Base-by-base conservation (phyloP, 1,140 invertebrate species). In the Nasonia vitripennis region DNA sequence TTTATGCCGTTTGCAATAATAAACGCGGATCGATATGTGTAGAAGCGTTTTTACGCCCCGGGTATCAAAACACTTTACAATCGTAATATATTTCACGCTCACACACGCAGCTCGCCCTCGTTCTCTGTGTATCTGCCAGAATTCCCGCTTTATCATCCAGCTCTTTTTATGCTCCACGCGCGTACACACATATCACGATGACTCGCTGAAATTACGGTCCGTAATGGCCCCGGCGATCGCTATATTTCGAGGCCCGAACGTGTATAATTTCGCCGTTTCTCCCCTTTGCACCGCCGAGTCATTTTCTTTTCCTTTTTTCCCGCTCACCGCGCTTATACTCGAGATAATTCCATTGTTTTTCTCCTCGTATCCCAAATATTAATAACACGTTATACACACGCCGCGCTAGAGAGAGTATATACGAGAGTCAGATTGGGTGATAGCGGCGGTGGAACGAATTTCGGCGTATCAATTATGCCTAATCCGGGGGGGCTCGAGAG, bases 301-400 rank as follows among this genome's bases (percentile, higher is more conserved):
- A 74, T 81, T 85, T 85, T 80, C 55, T 71, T 27, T 27, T 85
- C 80, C 73, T 84, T 62, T 78, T 71, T 55, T 14, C 51, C 14
- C 14, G 14, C 27, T 9, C 37, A 9, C 37, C 37, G 37, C 74
- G 55, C 23, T 5, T 20, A 37, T 73, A 75, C 27, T 27, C 45
- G 51, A 80, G 70, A 85, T 85, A 73, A 85, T 85, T 75, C 48
- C 70, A 85, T 85, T 80, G 74, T 80, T 79, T 77, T 77, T n/a
- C 14, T 41, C 37, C 17, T 74, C 34, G 27, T 77, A 77, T 41
- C 73, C 31, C 9, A 41, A 74, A 34, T 45, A 45, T 71, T 62
- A 62, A 62, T 62, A 62, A 62, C 55, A 62, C 20, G 20, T 62
- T 62, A 20, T 9, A 9, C 9, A 45, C 14, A 6, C 14, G 55